phyloP scores from a whole-genome alignment of 2,797 vertebrate species.

The Craterocephalus amniculus region DNA sequence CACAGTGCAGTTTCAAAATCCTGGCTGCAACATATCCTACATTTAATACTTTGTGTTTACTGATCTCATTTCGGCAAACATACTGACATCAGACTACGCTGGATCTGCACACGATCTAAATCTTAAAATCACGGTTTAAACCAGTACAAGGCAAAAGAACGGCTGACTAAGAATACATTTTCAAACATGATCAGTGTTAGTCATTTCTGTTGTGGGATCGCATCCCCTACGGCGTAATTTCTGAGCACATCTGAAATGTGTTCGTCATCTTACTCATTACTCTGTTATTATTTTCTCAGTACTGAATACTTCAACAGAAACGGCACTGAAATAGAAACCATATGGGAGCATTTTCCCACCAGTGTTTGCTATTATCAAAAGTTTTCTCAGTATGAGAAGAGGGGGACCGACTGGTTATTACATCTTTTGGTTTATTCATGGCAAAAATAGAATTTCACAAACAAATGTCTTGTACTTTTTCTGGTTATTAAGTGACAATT shows the following conservation, averaged over 20 bases:
- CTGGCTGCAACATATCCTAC: background rate
- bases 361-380: constrained; percentile 29
- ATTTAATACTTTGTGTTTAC: background rate
- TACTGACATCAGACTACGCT: background rate
- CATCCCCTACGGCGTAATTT: constrained; percentile 13
- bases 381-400: background rate
- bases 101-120: background rate
- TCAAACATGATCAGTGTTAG: background rate
- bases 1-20: background rate
- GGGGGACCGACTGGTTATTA: background rate
- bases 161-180: background rate
- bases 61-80: background rate
- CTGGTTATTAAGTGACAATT: too few species aligned
- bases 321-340: constrained; percentile 58
- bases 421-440: background rate
- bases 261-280: constrained; percentile 42
- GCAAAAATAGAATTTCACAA: background rate
- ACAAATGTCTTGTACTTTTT: background rate
- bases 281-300: constrained; percentile 57
- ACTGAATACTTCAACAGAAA: constrained; percentile 44
- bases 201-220: constrained; percentile 28
- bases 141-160: background rate
- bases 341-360: constrained; percentile 36
- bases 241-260: constrained; percentile 43
- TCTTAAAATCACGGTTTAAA: background rate